phyloP scores from a whole-genome alignment of 2,113 vertebrate genomes.

The Aptenodytes patagonicus region DNA sequence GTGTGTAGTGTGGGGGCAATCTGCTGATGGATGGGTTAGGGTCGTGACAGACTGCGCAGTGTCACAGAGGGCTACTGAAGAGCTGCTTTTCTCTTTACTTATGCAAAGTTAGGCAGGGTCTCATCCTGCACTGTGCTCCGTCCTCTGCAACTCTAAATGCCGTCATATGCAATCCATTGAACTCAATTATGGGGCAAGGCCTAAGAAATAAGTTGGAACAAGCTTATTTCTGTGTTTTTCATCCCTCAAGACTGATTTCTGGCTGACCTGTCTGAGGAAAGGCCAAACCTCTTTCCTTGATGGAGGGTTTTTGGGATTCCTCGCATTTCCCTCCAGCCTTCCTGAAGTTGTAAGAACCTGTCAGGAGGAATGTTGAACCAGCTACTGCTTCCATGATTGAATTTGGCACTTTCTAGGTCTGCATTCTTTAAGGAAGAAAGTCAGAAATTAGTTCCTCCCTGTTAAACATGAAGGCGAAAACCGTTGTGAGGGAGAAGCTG shows the following conservation, averaged over 20 bases:
- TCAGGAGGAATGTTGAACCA: background rate
- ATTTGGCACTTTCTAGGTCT: conserved; percentile 24
- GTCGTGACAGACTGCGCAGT: background rate
- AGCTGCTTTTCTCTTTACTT: background rate
- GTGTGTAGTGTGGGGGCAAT: background rate
- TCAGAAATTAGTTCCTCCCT: conserved; percentile 29
- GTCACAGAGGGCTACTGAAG: background rate
- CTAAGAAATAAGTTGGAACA: background rate
- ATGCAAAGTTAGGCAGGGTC: background rate
- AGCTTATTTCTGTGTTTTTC: background rate
- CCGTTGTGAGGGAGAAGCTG: background rate
- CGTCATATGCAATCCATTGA: accelerated
- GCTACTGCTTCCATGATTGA: background rate
- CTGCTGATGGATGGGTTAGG: background rate
- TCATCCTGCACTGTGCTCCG: background rate
- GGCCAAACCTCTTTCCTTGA: background rate
- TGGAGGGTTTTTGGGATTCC: background rate
- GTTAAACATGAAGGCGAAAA: conserved; percentile 14
- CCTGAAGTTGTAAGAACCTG: background rate
- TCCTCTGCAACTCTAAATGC: background rate
- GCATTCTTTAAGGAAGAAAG: background rate
- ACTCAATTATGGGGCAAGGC: background rate
- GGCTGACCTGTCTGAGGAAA: background rate
- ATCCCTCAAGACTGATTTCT: background rate
- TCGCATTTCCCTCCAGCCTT: background rate